A percentile compares a stretch with the other conserved stretches of the same genome.
Conservation (phyloP, 2,888 invertebrate genomes). For the Leptogaster cylindrica region DNA sequence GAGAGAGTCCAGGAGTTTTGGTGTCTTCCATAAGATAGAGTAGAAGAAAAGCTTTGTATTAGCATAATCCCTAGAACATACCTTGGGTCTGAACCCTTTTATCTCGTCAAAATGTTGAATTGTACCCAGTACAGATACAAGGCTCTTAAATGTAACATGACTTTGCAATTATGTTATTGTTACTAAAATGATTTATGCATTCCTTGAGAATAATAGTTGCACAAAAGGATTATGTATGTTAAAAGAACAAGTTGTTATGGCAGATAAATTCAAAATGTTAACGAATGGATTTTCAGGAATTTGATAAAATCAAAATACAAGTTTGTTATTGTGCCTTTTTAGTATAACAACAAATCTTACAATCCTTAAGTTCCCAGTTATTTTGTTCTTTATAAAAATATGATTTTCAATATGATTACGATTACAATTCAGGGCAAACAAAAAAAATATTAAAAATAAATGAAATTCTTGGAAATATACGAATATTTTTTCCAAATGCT, state of each 20-base stretch:
- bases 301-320: too few species aligned
- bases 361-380: too few species aligned
- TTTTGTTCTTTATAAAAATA: too few species aligned
- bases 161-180: constrained; percentile 37
- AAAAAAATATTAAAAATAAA: too few species aligned
- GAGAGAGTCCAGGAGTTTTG: neutral
- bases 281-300: neutral
- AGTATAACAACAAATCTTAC: too few species aligned
- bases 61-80: constrained; percentile 24
- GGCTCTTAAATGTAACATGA: constrained; percentile 33
- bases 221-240: too few species aligned
- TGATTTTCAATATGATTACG: too few species aligned
- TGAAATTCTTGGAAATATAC: too few species aligned
- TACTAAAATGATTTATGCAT: constrained; percentile 25
- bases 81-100: constrained; percentile 28
- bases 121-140: constrained; percentile 8
- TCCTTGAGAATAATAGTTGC: constrained; percentile 1
- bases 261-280: neutral
- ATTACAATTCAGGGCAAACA: too few species aligned
- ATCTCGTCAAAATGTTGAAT: constrained; percentile 25
- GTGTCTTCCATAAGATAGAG: neutral
- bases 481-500: too few species aligned
- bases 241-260: neutral
- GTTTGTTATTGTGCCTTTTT: too few species aligned
- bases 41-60: constrained; percentile 27